Base-by-base conservation (phyloP, 1,140 invertebrate species). In the Drosophila lowei region DNA sequence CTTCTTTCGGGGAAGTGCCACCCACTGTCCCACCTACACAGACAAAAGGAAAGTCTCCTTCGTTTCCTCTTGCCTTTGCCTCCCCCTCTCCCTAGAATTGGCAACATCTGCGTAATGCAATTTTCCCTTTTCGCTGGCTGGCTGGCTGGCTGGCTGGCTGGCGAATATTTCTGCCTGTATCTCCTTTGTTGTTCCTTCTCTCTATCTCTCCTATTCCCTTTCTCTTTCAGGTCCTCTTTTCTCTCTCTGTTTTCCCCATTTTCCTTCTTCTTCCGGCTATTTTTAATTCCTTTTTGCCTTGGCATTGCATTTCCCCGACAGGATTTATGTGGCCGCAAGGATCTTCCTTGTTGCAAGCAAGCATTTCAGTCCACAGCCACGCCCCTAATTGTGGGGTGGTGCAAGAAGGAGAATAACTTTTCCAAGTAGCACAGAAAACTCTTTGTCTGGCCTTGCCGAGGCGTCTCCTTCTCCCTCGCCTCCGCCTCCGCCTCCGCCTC, bases 41-140 rank as follows among this genome's bases (percentile, higher is more conserved):
- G 18, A 49, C 63, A 67, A 34, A 42, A 30, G 34, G 38, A 57
- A 57, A 68, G 56, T 68, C n/a, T 34, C 52, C 42, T 47, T 41
- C n/a, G 47, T 16, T 57, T 53, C 47, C 38, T 28, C 25, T 49
- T 30, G 8, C 13, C n/a, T n/a, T 48, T 1, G 16, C 8, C 6
- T 43, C 13, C 42, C 13, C 11, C 38, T 49, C 28, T 13, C 28
- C 57, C 11, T 23, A 55, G 63, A 85, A 71, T 85, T 80, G 81
- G 81, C 80, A 85, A 85, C 81, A 85, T 85, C 81, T 85, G 81
- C 74, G 77, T 66, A 85, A 85, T 85, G 81, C 80, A 85, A 85
- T 85, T 85, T 85, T 77, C 75, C 66, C 47, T 70, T 74, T 71
- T 79, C 57, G 75, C 71, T 80, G 56, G 75, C 71, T 80, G 56